Evolutionary conservation across 1,140 invertebrate genomes (phyloP).

Genomic region (Marisa cornuarietis): DNA sequence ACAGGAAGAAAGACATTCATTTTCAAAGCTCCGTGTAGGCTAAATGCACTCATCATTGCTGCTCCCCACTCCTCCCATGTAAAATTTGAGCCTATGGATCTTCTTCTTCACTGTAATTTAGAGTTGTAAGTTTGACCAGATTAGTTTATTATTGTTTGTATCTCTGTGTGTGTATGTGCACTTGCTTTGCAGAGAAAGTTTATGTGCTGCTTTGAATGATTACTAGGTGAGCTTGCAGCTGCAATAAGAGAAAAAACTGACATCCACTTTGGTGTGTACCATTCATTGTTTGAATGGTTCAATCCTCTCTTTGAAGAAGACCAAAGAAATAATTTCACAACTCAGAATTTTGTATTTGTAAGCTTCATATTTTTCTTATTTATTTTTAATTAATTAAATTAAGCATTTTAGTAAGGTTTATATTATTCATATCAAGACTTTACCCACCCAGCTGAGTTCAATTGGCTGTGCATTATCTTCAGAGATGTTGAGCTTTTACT

Average conservation of each 20-base stretch:
- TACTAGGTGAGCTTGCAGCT: slow-evolving; percentile 63
- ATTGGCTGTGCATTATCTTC: too few species aligned
- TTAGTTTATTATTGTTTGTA: too few species aligned
- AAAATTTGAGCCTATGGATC: background rate
- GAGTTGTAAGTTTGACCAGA: background rate
- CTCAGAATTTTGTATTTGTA: slow-evolving; percentile 71
- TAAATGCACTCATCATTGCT: too few species aligned
- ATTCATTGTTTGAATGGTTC: slow-evolving; percentile 92
- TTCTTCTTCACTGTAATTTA: background rate
- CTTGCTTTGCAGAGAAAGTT: too few species aligned
- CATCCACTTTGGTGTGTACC: slow-evolving; percentile 83
- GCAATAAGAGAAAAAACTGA: slow-evolving; percentile 62
- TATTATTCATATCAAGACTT: too few species aligned
- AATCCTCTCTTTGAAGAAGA: slow-evolving; percentile 85
- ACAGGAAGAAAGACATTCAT: too few species aligned
- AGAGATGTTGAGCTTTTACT: too few species aligned
- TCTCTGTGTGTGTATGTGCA: background rate
- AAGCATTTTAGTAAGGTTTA: background rate
- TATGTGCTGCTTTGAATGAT: background rate
- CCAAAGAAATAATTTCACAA: slow-evolving; percentile 75
- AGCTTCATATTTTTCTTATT: slow-evolving; percentile 14
- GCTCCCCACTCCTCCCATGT: too few species aligned
- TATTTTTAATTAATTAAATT: background rate
- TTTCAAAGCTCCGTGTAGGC: too few species aligned
- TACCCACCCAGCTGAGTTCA: too few species aligned